Base-by-base conservation (phyloP, 1,140 invertebrate species). In the Pomacea maculata region DNA sequence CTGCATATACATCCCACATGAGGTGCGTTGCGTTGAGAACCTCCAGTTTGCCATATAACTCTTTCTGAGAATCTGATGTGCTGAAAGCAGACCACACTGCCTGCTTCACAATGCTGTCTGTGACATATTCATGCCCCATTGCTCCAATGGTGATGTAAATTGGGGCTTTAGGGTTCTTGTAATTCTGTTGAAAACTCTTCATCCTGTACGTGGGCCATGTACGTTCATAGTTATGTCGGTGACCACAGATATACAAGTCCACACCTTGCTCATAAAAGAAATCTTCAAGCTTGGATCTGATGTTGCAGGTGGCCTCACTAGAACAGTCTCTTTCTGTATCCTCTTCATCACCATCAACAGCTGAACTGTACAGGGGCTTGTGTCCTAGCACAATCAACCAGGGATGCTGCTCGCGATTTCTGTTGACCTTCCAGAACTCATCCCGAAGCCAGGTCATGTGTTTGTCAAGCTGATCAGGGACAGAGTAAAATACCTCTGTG, bases 141-240 rank as follows among this genome's bases (percentile, higher is more conserved):
- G 86, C 83, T 21, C 89, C 89, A 65, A 85, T 85, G 14, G 85
- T 85, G 0, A 90, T 80, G 76, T 89, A 84, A 54, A 90, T 83
- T 34, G 89, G 86, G 12, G 85, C 89, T 75, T 75, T 80, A 0
- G 89, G 87, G 77, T 90, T 82, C 19, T 83, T 83, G 82, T 88
- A 87, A 72, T 86, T 83, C 12, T 84, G 84, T 34, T 84, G 83
- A 6, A 86, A 73, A 29, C 95, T 96, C 82, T 93, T 93, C 82
- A 94, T 94, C 90, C 99, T 94, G 91, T 97, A 99, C 67, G 99
- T 93, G 0, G 98, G 97, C 95, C 95, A 99, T 79, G 98, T 92
- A 65, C 98, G 92, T 92, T 99, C 97, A 90, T 99, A 99, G 45
- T 95, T 95, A 92, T 99, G 97, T 90, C 99, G 97, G 91, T 99